These are phyloP conservation scores for Dryoscopus gambensis DNA, from an alignment of 2,113 vertebrate species.

Conservation along the genomic window DNA sequence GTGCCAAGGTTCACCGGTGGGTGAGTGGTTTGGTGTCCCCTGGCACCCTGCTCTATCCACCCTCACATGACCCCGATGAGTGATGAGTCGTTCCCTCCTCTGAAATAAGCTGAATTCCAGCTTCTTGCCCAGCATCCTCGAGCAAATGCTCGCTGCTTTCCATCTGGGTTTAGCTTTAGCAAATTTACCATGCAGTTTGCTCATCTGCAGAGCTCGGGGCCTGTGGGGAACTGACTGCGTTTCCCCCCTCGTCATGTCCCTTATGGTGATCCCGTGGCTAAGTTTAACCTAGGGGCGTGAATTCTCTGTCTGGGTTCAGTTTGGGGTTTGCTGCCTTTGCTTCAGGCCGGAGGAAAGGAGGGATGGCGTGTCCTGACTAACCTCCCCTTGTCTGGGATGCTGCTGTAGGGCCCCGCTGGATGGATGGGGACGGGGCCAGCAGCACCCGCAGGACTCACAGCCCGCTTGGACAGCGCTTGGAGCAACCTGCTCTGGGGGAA, in stretches of 20 bases:
- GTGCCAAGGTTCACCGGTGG: background rate
- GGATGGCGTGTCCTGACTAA: no score
- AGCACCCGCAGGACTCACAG: fast-evolving
- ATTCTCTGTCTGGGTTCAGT: background rate
- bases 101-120: background rate
- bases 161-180: background rate
- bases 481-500: fast-evolving
- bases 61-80: fast-evolving
- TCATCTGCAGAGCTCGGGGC: fast-evolving
- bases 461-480: background rate
- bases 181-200: background rate
- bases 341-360: background rate
- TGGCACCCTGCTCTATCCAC: background rate
- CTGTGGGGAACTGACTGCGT: fast-evolving
- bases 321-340: background rate
- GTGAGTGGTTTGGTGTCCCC: background rate
- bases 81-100: fast-evolving
- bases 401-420: fast-evolving
- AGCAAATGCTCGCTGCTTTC: fast-evolving
- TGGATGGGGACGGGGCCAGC: fast-evolving
- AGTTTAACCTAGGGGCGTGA: fast-evolving
- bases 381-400: fast-evolving
- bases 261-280: fast-evolving
- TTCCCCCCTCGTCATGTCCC: fast-evolving
- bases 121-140: background rate